Conservation (phyloP, 1,140 invertebrate genomes). For the Maconellicoccus hirsutus region DNA sequence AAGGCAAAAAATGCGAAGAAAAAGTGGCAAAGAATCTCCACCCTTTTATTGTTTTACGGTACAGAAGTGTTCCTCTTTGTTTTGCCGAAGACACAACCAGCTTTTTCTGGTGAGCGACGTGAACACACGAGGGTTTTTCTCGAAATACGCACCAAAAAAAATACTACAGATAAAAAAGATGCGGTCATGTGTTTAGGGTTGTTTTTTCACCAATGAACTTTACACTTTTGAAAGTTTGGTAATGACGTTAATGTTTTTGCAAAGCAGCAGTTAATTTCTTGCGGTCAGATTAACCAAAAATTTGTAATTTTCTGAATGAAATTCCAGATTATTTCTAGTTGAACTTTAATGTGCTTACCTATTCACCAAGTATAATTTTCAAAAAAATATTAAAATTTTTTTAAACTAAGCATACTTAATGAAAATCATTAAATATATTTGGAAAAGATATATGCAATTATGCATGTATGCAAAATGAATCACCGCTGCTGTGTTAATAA, state of each 20-base stretch:
- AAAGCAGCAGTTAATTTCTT: background rate
- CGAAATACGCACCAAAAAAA: background rate
- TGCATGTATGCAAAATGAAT: too few relatives aligned
- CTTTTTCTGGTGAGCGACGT: background rate
- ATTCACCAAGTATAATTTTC: too few relatives aligned
- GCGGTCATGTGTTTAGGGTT: background rate
- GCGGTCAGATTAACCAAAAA: background rate
- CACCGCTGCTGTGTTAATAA: too few relatives aligned
- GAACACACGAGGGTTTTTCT: background rate
- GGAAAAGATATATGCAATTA: too few relatives aligned
- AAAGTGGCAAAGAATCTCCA: background rate
- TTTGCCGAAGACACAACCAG: background rate
- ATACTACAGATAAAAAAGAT: background rate
- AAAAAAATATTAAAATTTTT: too few relatives aligned
- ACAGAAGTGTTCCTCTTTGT: slow-evolving; percentile 3
- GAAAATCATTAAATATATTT: too few relatives aligned
- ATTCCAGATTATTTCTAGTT: too few relatives aligned
- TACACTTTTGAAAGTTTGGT: background rate
- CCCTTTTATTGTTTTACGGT: background rate
- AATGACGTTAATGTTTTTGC: background rate
- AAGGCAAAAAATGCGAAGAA: slow-evolving; percentile 8
- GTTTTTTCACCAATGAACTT: background rate
- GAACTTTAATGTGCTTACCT: too few relatives aligned
- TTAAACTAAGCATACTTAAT: too few relatives aligned
- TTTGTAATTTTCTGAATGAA: background rate